Base-by-base conservation (phyloP, 2,888 invertebrate species). In the Muschampia plurimacula region DNA sequence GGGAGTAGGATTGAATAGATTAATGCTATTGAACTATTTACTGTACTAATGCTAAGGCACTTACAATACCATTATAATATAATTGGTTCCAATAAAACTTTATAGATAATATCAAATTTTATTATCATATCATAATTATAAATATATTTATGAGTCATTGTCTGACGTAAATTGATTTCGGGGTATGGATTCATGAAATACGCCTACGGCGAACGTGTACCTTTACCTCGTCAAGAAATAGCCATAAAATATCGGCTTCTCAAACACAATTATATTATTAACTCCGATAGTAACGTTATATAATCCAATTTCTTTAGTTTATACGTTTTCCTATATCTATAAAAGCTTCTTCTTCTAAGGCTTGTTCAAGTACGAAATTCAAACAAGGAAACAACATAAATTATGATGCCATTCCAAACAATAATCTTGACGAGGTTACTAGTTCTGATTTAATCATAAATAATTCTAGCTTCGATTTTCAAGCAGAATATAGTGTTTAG, bases 81-180 rank as follows among this genome's bases (percentile, higher is more conserved):
- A 13, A 65, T 46, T 49, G 65, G 8, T 15, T 8, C 32, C 65
- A 65, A 65, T 65, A 65, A 49, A 63, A 41, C 41, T 39, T 39
- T 41, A 41, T 65, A 65, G 49, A 65, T 32, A 44, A 46, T 64
- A 64, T 2, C 46, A 46, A 64, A 46, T 44, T 15, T 44, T 63
- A 13, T 46, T 46, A 46, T 13, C 13, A 46, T 64, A 22, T 22
- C 22, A 22, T 64, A 64, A 28, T 44, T 13, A n/a, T 28, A n/a
- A 64, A 28, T 4, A 10, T 65, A 65, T 65, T 65, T 65, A 49
- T 32, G 32, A 65, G 52, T 52, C 46, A 10, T 32, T 67, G 59
- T 32, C 59, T 46, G 59, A n/a, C 59, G n/a, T 67, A 59, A 57
- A 67, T 64, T 44, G 10, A 59, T 28, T 28, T 41, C 12, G 28